phyloP scores from a whole-genome alignment of 2,797 vertebrate species.

The Mus caroli region DNA sequence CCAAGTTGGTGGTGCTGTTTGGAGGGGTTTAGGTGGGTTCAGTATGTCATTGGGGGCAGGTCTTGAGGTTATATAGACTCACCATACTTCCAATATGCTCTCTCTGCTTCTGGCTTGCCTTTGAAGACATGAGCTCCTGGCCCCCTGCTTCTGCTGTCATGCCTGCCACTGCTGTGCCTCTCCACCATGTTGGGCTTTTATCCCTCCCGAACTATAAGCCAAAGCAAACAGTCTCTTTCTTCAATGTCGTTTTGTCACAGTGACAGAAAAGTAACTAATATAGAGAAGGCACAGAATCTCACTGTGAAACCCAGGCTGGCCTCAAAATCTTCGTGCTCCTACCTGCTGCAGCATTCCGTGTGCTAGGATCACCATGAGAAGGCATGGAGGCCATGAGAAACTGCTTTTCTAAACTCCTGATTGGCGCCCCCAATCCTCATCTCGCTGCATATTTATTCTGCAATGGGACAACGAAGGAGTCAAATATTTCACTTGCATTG shows the following conservation, averaged over 20 bases:
- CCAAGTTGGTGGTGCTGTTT: neutral
- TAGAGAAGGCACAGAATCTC: neutral
- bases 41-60: neutral
- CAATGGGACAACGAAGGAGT: conserved; percentile 9
- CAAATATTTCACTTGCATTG: conserved; percentile 1
- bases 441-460: neutral
- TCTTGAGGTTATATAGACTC: no score
- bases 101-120: neutral
- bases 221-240: neutral
- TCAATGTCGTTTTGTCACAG: neutral
- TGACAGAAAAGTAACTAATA: neutral
- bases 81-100: neutral
- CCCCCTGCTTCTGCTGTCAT: neutral
- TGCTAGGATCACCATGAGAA: neutral
- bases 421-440: neutral
- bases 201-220: neutral
- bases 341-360: neutral
- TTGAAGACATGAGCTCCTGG: neutral
- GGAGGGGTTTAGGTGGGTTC: neutral
- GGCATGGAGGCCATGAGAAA: neutral
- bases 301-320: neutral
- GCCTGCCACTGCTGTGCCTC: neutral
- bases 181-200: neutral
- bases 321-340: neutral
- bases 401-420: conserved; percentile 26